A percentile compares a stretch with the other conserved stretches of the same genome.
Conservation (phyloP, 2,888 invertebrate genomes). For the Tetanocera ferruginea region DNA sequence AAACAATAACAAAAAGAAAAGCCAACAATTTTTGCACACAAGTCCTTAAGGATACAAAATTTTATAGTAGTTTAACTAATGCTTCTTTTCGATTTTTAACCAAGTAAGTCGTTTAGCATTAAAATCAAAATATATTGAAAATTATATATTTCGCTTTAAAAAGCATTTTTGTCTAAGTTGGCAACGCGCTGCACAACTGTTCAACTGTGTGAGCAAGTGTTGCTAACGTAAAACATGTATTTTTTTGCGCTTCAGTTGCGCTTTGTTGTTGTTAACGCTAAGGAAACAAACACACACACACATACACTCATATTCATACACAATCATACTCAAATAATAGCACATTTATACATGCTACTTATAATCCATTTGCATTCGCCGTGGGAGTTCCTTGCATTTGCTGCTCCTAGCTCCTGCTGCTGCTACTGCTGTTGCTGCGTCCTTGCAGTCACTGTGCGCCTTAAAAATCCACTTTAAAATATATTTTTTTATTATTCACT, state of each 20-base stretch:
- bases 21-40: not conserved
- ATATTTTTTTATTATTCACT: constrained; percentile 1
- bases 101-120: not conserved
- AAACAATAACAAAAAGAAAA: not conserved
- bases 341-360: not conserved
- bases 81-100: too few relatives aligned
- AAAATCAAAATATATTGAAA: constrained; percentile 10
- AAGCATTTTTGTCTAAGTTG: not conserved
- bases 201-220: constrained; percentile 22
- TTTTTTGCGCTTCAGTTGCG: not conserved
- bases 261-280: not conserved
- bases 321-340: not conserved
- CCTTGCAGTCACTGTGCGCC: not conserved
- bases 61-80: too few relatives aligned
- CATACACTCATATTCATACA: not conserved
- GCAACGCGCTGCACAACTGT: constrained; percentile 7
- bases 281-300: not conserved
- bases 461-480: constrained; percentile 30
- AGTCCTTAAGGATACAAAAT: not conserved
- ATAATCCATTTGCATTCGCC: constrained; percentile 24
- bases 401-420: too few relatives aligned
- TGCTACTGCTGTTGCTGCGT: not conserved
- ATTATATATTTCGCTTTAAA: not conserved
- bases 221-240: not conserved
- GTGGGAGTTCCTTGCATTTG: constrained; percentile 14